Conservation (phyloP, 2,797 vertebrate genomes). For the Neosilurus mollespiculum region DNA sequence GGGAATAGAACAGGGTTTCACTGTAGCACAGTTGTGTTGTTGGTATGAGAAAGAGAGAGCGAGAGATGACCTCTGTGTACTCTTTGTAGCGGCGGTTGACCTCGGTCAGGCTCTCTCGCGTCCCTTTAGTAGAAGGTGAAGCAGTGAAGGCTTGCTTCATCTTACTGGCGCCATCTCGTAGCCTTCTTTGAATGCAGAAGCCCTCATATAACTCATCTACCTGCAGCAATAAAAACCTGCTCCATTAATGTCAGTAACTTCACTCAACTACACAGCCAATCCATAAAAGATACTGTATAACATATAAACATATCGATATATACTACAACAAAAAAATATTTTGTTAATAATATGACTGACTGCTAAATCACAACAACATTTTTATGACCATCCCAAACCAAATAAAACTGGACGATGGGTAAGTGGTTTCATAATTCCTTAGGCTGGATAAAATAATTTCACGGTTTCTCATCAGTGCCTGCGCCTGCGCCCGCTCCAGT, state of each 20-base stretch:
- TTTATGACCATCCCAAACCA: not conserved
- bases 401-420: not conserved
- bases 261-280: slow-evolving; percentile 22
- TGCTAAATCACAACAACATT: not conserved
- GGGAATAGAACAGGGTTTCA: not conserved
- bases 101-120: slow-evolving; percentile 90
- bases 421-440: not conserved
- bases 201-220: slow-evolving; percentile 98
- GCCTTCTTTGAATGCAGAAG: slow-evolving; percentile 93
- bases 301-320: not conserved
- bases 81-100: slow-evolving; percentile 92
- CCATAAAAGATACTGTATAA: not conserved
- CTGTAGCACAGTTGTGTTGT: not conserved
- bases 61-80: slow-evolving; percentile 87
- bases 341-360: not conserved
- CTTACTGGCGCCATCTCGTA: slow-evolving; percentile 92
- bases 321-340: not conserved
- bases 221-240: slow-evolving; percentile 64
- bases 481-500: too few relatives aligned
- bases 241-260: not conserved
- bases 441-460: too few relatives aligned
- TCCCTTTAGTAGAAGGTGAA: slow-evolving; percentile 91
- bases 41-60: not conserved
- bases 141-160: slow-evolving; percentile 96
- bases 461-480: too few relatives aligned